Evolutionary conservation across 2,797 vertebrate species (phyloP), one percentile per base, ranked within the genome.

Genomic region (Danio albolineatus): DNA sequence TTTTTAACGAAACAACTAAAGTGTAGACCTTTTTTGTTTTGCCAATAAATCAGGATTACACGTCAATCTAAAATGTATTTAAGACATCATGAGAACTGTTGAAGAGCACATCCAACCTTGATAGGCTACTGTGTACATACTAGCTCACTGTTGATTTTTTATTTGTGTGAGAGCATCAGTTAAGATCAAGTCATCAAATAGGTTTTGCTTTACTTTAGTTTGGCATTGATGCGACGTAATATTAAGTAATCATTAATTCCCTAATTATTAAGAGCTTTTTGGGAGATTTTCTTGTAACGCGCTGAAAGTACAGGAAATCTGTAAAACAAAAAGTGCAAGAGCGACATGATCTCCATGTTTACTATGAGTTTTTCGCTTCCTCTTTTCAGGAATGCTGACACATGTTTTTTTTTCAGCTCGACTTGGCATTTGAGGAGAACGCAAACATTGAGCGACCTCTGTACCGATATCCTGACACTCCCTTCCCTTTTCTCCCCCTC

Each of bases 261-360:
- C 53, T 56, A 10, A 51, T 71, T 41, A 10, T 44, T 8, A 69
- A 69, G 16, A 53, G 48, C 0, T 17, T 69, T 28, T 49, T 49
- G 0, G 6, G 4, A 19, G 10, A 7, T 66, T 70, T 53, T 53
- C 28, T 39, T 43, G 59, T 4, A n/a, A 21, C 21, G 21, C 21
- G 43, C 7, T 21, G 1, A 65, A 69, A 59, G 60, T 49, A 7
- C 21, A 78, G 57, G 56, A 54, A 53, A 54, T 53, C 17, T 17
- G 57, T 5, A 17, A 72, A 78, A 62, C 66, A 61, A 61, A 72
- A 62, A 56, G 10, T 54, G 38, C 0, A 12, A 69, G n/a, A 16
- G 51, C 16, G 64, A 78, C 54, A 49, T 16, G 21, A 78, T 61
- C 48, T 51, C 10, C 4, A 13, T 44, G 67, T 79, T 72, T 54